A percentile compares a stretch with the other conserved stretches of the same genome.
Evolutionary conservation across 2,113 vertebrate genomes (phyloP).

Genomic region (Ageneiosus marmoratus): DNA sequence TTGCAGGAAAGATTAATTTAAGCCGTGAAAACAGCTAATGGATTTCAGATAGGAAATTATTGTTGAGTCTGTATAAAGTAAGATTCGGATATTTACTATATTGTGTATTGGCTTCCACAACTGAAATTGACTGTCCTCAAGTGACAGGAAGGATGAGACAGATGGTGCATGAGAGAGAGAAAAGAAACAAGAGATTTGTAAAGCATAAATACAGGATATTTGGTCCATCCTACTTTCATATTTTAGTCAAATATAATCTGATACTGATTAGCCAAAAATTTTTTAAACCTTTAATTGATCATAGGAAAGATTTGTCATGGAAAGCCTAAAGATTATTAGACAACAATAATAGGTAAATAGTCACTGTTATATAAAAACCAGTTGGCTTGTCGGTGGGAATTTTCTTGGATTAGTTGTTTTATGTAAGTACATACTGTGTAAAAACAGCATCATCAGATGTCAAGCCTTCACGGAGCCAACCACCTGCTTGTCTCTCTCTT

Average conservation of each 20-base stretch:
- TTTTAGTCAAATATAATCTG: background rate
- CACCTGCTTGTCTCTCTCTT: conserved; percentile 44
- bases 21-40: conserved; percentile 54
- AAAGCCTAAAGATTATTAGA: background rate
- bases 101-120: conserved; percentile 34
- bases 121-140: conserved; percentile 57
- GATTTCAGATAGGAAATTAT: conserved; percentile 59
- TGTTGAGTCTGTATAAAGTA: conserved; percentile 59
- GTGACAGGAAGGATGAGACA: conserved; percentile 38
- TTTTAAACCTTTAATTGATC: background rate
- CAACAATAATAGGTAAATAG: background rate
- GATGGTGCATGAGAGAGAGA: conserved; percentile 18
- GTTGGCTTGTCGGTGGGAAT: conserved; percentile 30
- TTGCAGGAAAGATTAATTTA: conserved; percentile 61
- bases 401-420: conserved; percentile 45
- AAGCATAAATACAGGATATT: conserved; percentile 1
- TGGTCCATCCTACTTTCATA: background rate
- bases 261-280: background rate
- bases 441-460: conserved; percentile 47
- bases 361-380: conserved; percentile 17
- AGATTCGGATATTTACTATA: conserved; percentile 55
- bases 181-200: conserved; percentile 9
- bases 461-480: conserved; percentile 31
- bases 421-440: conserved; percentile 49
- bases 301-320: background rate